phyloP scores from a whole-genome alignment of 2,888 invertebrate genomes.

The Lasioglossum figueresi region DNA sequence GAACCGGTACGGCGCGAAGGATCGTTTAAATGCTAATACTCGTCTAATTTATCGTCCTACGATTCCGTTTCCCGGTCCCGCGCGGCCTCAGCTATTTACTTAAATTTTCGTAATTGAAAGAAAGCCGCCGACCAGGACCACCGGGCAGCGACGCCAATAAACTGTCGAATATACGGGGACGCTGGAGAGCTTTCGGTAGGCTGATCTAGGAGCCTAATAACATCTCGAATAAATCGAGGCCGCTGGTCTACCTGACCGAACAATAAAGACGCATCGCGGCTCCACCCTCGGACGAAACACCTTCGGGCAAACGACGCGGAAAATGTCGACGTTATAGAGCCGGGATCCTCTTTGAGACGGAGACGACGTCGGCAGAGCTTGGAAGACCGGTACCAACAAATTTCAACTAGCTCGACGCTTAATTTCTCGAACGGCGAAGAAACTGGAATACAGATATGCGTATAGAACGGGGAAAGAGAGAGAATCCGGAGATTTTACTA shows the following conservation, averaged over 20 bases:
- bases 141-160: slow-evolving; percentile 74
- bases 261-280: slow-evolving; percentile 63
- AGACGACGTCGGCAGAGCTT: slow-evolving; percentile 8
- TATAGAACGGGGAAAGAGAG: neutral
- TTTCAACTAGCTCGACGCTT: slow-evolving; percentile 4
- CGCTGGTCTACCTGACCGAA: slow-evolving; percentile 58
- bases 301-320: slow-evolving; percentile 41
- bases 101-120: slow-evolving; percentile 78
- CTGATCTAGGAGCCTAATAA: slow-evolving; percentile 66
- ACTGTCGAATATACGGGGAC: slow-evolving; percentile 75
- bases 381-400: neutral
- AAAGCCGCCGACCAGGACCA: slow-evolving; percentile 77
- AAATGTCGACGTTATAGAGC: slow-evolving; percentile 42
- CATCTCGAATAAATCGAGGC: slow-evolving; percentile 53
- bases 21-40: slow-evolving; percentile 79
- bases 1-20: neutral
- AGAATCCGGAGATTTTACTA: slow-evolving; percentile 20
- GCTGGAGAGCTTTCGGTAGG: slow-evolving; percentile 49
- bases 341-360: slow-evolving; percentile 15
- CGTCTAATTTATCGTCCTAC: slow-evolving; percentile 76
- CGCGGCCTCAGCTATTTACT: slow-evolving; percentile 67
- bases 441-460: neutral
- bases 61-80: slow-evolving; percentile 64
- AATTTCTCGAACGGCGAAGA: neutral
- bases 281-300: slow-evolving; percentile 37